These are phyloP conservation scores for Typhlichthys subterraneus DNA, from an alignment of 2,797 vertebrate species.

Conservation along the genomic window DNA sequence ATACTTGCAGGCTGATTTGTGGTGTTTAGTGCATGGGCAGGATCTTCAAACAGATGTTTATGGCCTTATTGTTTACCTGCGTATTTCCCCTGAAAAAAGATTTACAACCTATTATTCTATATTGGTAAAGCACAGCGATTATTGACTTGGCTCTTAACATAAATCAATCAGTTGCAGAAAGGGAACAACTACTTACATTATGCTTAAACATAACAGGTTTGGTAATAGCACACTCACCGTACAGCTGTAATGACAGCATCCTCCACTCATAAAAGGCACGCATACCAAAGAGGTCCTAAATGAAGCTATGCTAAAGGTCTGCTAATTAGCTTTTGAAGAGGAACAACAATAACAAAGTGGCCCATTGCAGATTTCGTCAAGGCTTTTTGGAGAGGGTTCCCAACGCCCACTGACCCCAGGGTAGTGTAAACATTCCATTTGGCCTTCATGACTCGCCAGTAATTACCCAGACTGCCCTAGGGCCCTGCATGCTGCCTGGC, in stretches of 20 bases:
- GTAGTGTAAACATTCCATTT: slow-evolving; percentile 81
- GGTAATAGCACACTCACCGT: slow-evolving; percentile 8
- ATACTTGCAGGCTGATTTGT: slow-evolving; percentile 65
- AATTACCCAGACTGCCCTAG: slow-evolving; percentile 77
- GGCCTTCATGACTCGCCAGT: slow-evolving; percentile 77
- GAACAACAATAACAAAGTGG: slow-evolving; percentile 63
- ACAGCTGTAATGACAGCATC: slow-evolving; percentile 7
- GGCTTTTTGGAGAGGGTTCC: slow-evolving; percentile 60
- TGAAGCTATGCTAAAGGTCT: slow-evolving; percentile 31
- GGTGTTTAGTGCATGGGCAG: slow-evolving; percentile 59
- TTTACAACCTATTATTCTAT: slow-evolving; percentile 55
- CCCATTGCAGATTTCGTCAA: slow-evolving; percentile 61
- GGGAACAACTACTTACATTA: not conserved
- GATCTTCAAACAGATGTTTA: slow-evolving; percentile 70
- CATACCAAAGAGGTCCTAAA: slow-evolving; percentile 22
- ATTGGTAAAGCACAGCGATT: slow-evolving; percentile 19
- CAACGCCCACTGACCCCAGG: slow-evolving; percentile 68
- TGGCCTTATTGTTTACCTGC: slow-evolving; percentile 61
- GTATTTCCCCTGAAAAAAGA: slow-evolving; percentile 33
- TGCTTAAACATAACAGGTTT: not conserved
- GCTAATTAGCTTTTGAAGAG: slow-evolving; percentile 57
- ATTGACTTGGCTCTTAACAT: slow-evolving; percentile 22
- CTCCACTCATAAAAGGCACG: slow-evolving; percentile 9
- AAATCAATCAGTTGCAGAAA: not conserved
- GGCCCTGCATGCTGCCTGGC: slow-evolving; percentile 57